A percentile compares a stretch with the other conserved stretches of the same genome.
Evolutionary conservation across 2,113 vertebrate species (phyloP).

Genomic region (Lipotes vexillifer): DNA sequence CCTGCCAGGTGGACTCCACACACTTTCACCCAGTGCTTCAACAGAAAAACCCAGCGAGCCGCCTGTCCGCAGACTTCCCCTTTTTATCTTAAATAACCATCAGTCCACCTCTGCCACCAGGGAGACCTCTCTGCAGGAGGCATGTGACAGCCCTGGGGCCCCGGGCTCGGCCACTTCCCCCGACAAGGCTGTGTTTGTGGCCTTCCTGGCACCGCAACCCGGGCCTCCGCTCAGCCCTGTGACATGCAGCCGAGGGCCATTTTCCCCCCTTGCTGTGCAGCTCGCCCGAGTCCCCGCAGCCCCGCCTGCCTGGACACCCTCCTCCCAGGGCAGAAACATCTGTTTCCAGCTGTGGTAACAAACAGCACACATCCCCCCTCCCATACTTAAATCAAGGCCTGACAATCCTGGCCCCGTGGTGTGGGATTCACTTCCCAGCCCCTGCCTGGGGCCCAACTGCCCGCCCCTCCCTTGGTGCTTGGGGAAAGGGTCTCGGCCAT

Average conservation of each 20-base stretch:
- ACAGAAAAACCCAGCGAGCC: fast-evolving
- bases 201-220: neutral
- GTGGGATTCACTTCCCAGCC: neutral
- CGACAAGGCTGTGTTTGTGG: fast-evolving
- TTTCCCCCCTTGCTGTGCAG: neutral
- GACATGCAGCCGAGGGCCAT: fast-evolving
- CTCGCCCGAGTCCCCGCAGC: neutral
- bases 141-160: neutral
- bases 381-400: neutral
- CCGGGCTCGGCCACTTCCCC: fast-evolving
- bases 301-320: fast-evolving
- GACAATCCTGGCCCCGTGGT: fast-evolving
- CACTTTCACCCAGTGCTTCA: no score
- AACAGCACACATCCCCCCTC: neutral
- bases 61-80: neutral
- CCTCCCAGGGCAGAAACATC: neutral
- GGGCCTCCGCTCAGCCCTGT: neutral
- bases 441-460: neutral
- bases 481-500: fast-evolving
- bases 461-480: fast-evolving
- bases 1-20: no score
- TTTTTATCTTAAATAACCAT: neutral
- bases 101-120: no score
- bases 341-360: neutral
- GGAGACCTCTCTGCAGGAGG: neutral